Base-by-base conservation (phyloP, 2,888 invertebrate species). In the Aproaerema taeniolella region DNA sequence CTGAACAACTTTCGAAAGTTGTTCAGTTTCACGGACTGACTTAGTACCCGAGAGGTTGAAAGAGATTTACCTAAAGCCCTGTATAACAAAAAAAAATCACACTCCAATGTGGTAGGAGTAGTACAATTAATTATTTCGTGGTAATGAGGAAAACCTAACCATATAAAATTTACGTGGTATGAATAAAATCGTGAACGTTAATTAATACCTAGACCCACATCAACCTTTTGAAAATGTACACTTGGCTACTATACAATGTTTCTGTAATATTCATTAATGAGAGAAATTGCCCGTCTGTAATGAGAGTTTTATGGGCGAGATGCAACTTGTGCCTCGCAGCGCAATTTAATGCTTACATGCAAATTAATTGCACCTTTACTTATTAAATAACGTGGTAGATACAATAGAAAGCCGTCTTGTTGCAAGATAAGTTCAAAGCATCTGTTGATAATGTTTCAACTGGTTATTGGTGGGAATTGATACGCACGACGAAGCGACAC, bases 231-330 rank as follows among this genome's bases (percentile, higher is more conserved):
- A 52, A 61, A n/a, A n/a, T n/a, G n/a, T n/a, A 64, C 58, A 64
- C 53, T 58, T 17, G 35, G 33, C 8, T n/a, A n/a, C n/a, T n/a
- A n/a, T 33, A 26, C 25, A 39, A 53, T 58, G 64, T 61, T 60
- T 49, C 61, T 58, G 63, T 61, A 58, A 60, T 62, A 63, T 68
- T 67, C 66, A 56, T 66, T 72, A 74, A 65, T 64, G 59, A 64
- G 65, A 64, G 62, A 68, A 67, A 71, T 69, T 62, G 69, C 63
- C 58, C 52, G 58, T 49, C 56, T 57, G 57, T 69, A 70, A 70
- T 65, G 61, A 20, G 20, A 63, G 65, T 68, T 72, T 71, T 74
- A 74, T 67, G 66, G 59, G 52, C 55, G 53, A 47, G 47, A 55
- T 48, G 61, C 49, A 45, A 50, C 49, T 53, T 49, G 53, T 39